Conservation (phyloP, 2,113 vertebrate genomes). For the Athene noctua region DNA sequence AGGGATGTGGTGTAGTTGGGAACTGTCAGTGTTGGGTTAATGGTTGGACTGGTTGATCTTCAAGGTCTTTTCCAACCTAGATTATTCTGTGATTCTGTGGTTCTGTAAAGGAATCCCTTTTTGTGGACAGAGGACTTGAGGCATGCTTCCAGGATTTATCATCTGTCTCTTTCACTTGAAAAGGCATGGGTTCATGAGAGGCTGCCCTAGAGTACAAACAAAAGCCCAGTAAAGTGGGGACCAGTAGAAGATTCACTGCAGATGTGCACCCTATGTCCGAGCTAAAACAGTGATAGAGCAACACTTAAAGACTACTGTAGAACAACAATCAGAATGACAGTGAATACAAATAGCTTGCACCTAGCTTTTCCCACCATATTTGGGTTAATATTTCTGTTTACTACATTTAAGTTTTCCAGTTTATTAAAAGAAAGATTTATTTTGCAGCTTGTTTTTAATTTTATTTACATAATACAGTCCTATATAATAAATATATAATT, state of each 20-base stretch:
- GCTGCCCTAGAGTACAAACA: background rate
- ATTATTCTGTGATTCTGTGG: no score
- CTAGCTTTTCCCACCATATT: background rate
- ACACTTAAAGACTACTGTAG: background rate
- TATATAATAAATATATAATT: slow-evolving; percentile 33
- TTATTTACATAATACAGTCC: slow-evolving; percentile 7
- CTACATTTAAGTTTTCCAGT: background rate
- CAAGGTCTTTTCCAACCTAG: no score
- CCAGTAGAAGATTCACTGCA: background rate
- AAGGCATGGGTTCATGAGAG: background rate
- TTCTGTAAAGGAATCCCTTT: background rate
- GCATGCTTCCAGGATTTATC: background rate
- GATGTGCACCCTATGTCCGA: background rate
- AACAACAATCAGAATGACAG: background rate
- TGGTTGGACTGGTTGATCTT: no score
- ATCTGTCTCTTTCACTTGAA: background rate
- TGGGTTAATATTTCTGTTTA: background rate
- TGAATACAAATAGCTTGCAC: background rate
- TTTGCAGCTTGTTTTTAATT: background rate
- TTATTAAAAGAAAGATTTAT: background rate
- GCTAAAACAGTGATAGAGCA: background rate
- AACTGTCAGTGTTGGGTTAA: no score
- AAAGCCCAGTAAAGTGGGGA: background rate
- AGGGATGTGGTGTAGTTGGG: no score
- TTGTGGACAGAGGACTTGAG: background rate